A percentile compares a stretch with the other conserved stretches of the same genome.
phyloP scores from a whole-genome alignment of 2,888 invertebrate genomes.

The Ornithoptera alexandrae region DNA sequence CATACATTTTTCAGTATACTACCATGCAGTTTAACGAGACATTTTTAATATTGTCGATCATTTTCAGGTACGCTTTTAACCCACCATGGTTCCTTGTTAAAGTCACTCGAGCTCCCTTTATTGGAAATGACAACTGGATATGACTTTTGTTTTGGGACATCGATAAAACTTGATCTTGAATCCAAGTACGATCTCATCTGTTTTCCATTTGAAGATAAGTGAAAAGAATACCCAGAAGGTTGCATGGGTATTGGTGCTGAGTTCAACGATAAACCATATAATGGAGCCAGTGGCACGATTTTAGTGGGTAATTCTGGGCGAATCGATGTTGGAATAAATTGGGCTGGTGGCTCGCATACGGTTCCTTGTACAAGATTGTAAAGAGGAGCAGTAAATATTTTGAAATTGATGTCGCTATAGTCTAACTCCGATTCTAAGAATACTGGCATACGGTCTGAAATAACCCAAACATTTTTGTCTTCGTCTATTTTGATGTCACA shows the following conservation, averaged over 20 bases:
- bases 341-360: conserved; percentile 79
- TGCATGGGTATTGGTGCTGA: conserved; percentile 1
- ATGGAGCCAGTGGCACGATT: conserved; percentile 29
- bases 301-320: neutral
- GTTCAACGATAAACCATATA: conserved; percentile 21
- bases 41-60: conserved; percentile 18
- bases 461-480: conserved; percentile 86
- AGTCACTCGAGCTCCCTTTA: conserved; percentile 18
- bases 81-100: conserved; percentile 48
- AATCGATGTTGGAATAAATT: conserved; percentile 28
- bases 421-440: conserved; percentile 85
- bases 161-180: conserved; percentile 44
- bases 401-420: conserved; percentile 88
- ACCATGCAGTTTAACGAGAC: conserved; percentile 29
- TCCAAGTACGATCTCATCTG: conserved; percentile 28
- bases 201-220: neutral
- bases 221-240: conserved; percentile 4
- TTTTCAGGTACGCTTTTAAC: conserved; percentile 43
- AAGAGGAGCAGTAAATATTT: conserved; percentile 86
- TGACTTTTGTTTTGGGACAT: conserved; percentile 43
- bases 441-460: conserved; percentile 90
- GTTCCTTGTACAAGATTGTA: conserved; percentile 84
- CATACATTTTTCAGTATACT: conserved; percentile 37
- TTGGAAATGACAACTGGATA: conserved; percentile 30
- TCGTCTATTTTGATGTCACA: conserved; percentile 88